These are phyloP conservation scores for Crotalus viridis DNA, from an alignment of 2,113 vertebrate genomes.

Conservation along the genomic window DNA sequence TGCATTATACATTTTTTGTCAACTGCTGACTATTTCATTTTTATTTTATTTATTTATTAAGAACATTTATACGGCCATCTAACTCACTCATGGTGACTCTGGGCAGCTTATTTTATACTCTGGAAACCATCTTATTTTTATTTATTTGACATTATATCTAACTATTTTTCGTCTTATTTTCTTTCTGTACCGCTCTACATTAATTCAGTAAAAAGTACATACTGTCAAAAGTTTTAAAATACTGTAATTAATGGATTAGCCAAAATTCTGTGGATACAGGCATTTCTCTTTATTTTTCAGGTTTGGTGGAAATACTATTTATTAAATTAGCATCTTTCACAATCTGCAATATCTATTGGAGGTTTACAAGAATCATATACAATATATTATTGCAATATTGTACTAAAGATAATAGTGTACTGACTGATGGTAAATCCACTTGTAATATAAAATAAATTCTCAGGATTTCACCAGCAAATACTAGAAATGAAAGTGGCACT, in stretches of 20 bases:
- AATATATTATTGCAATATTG: not conserved
- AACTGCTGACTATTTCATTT: not conserved
- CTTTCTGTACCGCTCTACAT: not conserved
- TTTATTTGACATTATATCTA: constrained; percentile 6
- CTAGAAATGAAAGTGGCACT: not conserved
- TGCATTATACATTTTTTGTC: constrained; percentile 30
- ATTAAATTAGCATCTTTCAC: not conserved
- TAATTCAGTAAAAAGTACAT: not conserved
- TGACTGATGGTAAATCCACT: not conserved
- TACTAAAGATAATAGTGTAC: not conserved
- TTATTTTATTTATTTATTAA: not conserved
- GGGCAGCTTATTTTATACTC: not conserved
- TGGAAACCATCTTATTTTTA: not conserved
- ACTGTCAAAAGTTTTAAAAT: not conserved
- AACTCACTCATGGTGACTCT: not conserved
- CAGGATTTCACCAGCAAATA: not conserved
- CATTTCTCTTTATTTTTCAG: not conserved
- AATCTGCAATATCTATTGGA: not conserved
- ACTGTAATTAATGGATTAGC: not conserved
- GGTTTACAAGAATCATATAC: not conserved
- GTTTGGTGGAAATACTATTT: not conserved
- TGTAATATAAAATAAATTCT: not conserved
- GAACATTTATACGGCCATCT: not conserved
- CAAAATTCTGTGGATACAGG: not conserved
- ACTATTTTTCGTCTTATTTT: not conserved